These are phyloP conservation scores for Andrena hattorfiana DNA, from an alignment of 2,888 invertebrate genomes.

Conservation along the genomic window DNA sequence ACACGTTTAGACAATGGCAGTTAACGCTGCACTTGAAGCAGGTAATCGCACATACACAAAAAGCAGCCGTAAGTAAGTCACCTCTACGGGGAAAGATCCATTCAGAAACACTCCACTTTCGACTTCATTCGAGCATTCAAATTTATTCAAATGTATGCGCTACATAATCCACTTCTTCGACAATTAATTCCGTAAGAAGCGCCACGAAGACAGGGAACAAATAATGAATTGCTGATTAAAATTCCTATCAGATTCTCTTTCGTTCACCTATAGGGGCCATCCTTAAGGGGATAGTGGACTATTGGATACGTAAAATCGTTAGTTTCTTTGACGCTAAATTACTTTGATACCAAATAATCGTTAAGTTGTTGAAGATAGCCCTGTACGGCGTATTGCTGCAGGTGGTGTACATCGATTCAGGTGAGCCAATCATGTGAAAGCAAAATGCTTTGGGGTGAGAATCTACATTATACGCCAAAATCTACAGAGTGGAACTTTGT, in stretches of 20 bases:
- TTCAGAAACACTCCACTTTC: slow-evolving; percentile 17
- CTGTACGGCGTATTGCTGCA: too few relatives aligned
- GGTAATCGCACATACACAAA: not conserved
- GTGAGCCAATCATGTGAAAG: too few relatives aligned
- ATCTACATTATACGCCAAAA: too few relatives aligned
- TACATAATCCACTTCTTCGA: not conserved
- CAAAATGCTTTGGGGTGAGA: too few relatives aligned
- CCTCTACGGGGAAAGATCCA: not conserved
- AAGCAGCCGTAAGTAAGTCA: slow-evolving; percentile 14
- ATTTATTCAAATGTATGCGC: slow-evolving; percentile 45
- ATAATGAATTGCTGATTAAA: not conserved
- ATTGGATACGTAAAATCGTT: too few relatives aligned
- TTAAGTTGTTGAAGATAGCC: too few relatives aligned
- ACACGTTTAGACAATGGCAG: not conserved
- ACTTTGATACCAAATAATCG: too few relatives aligned
- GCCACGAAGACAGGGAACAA: not conserved
- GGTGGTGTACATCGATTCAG: too few relatives aligned
- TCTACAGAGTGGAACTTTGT: too few relatives aligned
- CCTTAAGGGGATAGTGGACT: too few relatives aligned
- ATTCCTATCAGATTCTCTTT: not conserved
- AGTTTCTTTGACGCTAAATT: too few relatives aligned
- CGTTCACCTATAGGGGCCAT: too few relatives aligned
- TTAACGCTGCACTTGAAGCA: not conserved
- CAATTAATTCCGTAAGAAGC: slow-evolving; percentile 15
- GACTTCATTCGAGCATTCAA: slow-evolving; percentile 20